Evolutionary conservation across 1,140 invertebrate species (phyloP), one percentile per base, ranked within the genome.

Genomic region (Lethrus apterus): DNA sequence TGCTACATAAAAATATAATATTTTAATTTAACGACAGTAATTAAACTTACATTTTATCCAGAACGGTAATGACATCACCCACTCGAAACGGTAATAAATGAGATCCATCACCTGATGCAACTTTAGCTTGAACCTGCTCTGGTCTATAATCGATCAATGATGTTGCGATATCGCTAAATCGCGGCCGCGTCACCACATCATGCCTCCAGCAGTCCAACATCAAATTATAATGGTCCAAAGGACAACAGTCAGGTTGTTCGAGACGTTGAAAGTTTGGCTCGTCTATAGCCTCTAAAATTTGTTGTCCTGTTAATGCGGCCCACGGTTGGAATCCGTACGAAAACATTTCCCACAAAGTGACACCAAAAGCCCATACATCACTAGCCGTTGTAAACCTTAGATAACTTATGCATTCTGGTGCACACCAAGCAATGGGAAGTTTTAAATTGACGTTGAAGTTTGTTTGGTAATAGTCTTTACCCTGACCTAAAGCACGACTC

Each of bases 281-380:
- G 69, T 98, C 94, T 41, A 99, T 95, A 1, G 92, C 88, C 64
- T 96, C 90, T 1, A 98, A 68, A 52, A 98, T 98, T 72, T 99
- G 86, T 55, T 93, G 87, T 2, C 95, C 94, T 0, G 91, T 95
- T 15, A 94, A 74, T 0, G 91, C 94, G 0, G 89, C 87, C 94
- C 94, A 98, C 0, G 95, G 95, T 67, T 97, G 93, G 62, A 94
- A 93, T 7, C 95, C 95, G 62, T 96, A 97, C 8, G 90, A 92
- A 63, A 98, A 98, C 88, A 98, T 94, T 69, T 99, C 96, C 94
- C 95, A 99, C 0, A 99, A 67, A n/a, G 93, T 95, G 0, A 98
- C 93, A 7, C 87, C 95, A 69, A 87, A 99, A 0, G 93, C 91
- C 95, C 95, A 99, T 0, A 97, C 90, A 67, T 99, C 96, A 55